Evolutionary conservation across 2,113 vertebrate species (phyloP), one percentile per base, ranked within the genome.

Genomic region (Aramus guarauna): DNA sequence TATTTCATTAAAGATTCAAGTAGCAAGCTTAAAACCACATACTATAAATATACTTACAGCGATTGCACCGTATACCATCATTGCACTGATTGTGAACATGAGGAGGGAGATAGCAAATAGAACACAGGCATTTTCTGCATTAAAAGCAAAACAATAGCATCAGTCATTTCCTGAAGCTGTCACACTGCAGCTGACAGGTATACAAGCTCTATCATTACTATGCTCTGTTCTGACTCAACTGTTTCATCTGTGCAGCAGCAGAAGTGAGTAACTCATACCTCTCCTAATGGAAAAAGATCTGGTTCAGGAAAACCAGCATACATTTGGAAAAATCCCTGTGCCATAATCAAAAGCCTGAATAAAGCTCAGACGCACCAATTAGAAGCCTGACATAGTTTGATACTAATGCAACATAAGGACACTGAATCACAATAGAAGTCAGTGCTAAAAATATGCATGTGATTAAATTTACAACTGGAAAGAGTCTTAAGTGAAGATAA

Each of bases 11-110:
- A 75, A 88, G 85, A 86, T 13, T 19, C 14, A 75, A 93, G 48
- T 39, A 68, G 39, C 24, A 87, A 93, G 17, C 82, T 91, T 32
- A 41, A 91, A 93, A 45, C 5, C 29, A 76, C 0, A 2, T 4
- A 47, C 13, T 56, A 18, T 37, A 48, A 72, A 73, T 19, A 66
- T 93, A 98, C 99, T 99, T 98, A 99, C 99, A 92, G 99, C 99
- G 55, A 99, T 99, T 34, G 99, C 99, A 92, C 99, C 99, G 3
- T 99, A 99, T 37, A 99, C 99, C 99, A 99, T 99, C 99, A 99
- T 99, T 80, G 99, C 99, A 95, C 99, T 99, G 98, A 99, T 99
- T 37, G 99, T 99, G 98, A 99, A 99, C 99, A 99, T 99, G 96
- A 99, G 98, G 59, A 99, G 98, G 72, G 99, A 99, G 97, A 99